phyloP scores from a whole-genome alignment of 2,797 vertebrate genomes.

The Eospalax fontanierii region DNA sequence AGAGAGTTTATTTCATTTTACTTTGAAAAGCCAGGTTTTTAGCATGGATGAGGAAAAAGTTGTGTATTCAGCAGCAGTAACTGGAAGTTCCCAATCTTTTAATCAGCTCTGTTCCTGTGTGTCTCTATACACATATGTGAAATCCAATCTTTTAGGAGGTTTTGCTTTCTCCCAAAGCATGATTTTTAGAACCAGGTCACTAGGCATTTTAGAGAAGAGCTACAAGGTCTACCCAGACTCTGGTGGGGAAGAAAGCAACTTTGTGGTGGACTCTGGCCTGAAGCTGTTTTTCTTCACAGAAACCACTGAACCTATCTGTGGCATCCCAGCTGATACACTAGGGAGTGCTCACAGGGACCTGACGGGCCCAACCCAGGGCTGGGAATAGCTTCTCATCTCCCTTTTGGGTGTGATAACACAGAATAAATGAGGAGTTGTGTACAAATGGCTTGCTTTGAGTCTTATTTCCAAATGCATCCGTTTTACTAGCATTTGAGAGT shows the following conservation, averaged over 20 bases:
- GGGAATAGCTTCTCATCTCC: not conserved
- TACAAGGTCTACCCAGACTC: not conserved
- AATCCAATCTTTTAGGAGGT: not conserved
- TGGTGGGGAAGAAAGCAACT: not conserved
- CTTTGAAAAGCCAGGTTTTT: not conserved
- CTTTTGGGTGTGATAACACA: constrained; percentile 23
- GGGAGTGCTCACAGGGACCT: not conserved
- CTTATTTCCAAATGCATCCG: not conserved
- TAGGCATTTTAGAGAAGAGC: not conserved
- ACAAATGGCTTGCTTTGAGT: not conserved
- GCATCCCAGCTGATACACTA: not conserved
- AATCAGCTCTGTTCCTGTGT: not conserved
- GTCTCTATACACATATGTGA: constrained; percentile 3
- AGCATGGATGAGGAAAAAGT: not conserved
- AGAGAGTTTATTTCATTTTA: not conserved
- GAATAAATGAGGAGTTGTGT: not conserved
- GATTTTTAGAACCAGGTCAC: not conserved
- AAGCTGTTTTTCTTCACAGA: not conserved
- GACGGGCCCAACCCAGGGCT: not conserved
- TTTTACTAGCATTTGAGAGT: constrained; percentile 38
- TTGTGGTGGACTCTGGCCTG: not conserved
- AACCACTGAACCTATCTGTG: not conserved
- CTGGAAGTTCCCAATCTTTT: constrained; percentile 3
- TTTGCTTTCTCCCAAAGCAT: constrained; percentile 17
- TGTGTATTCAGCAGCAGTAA: not conserved